Percentiles rank a stretch among this genome's conserved stretches.
phyloP scores from a whole-genome alignment of 2,797 vertebrate genomes.

The Rallus crepitans region DNA sequence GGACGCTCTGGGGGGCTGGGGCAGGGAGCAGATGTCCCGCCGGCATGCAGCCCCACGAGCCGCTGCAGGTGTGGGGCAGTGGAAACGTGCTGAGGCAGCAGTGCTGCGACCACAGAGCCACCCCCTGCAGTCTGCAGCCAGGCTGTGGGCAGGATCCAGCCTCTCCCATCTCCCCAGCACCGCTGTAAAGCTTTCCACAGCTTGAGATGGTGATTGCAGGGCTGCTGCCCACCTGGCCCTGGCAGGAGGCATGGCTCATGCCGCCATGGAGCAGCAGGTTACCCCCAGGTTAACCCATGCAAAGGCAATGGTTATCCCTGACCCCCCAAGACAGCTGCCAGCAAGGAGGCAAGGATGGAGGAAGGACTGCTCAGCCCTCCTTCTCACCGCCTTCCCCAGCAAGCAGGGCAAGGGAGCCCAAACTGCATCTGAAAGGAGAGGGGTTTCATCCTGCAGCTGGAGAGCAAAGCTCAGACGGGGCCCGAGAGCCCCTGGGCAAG shows the following conservation, averaged over 20 bases:
- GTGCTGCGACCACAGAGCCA: rapidly evolving
- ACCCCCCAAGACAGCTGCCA: rapidly evolving
- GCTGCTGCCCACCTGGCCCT: background rate
- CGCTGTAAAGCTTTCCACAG: background rate
- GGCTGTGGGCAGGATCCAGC: background rate
- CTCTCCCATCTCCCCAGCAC: background rate
- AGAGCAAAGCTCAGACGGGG: background rate
- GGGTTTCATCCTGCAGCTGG: background rate
- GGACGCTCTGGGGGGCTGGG: background rate
- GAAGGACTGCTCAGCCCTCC: background rate
- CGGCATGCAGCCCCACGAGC: rapidly evolving
- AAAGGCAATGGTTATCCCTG: rapidly evolving
- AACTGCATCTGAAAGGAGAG: background rate
- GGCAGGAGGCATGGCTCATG: background rate
- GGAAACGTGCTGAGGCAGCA: background rate
- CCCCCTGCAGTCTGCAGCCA: background rate
- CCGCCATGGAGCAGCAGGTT: background rate
- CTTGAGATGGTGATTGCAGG: background rate
- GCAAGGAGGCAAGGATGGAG: background rate
- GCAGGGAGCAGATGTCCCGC: background rate
- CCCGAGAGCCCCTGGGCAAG: background rate
- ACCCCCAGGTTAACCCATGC: background rate
- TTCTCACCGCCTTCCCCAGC: rapidly evolving
- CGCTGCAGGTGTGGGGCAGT: background rate
- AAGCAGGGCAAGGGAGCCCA: background rate